Evolutionary conservation across 2,113 vertebrate species (phyloP).

Genomic region (Syngnathus scovelli): DNA sequence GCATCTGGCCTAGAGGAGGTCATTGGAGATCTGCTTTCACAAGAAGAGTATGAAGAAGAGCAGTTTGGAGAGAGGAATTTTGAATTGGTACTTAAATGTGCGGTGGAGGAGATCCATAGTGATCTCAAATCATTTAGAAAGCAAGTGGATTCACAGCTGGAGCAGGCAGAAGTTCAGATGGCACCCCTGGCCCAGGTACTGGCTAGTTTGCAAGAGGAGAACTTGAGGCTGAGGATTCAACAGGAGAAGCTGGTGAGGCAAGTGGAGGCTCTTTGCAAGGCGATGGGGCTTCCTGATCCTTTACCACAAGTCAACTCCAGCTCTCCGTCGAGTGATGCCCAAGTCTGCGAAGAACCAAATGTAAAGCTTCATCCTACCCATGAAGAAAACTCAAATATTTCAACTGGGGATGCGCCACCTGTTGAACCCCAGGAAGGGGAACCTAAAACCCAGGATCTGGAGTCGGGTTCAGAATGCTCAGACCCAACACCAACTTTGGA

Average conservation of each 20-base stretch:
- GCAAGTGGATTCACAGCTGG: constrained; percentile 67
- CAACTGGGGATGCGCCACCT: background rate
- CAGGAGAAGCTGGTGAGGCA: constrained; percentile 70
- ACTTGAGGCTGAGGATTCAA: constrained; percentile 72
- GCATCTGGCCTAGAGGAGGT: constrained; percentile 67
- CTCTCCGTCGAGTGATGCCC: constrained; percentile 7
- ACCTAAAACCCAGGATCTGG: constrained; percentile 10
- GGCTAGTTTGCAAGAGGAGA: constrained; percentile 74
- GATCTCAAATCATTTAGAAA: constrained; percentile 75
- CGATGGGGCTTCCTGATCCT: constrained; percentile 60
- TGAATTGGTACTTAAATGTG: constrained; percentile 59
- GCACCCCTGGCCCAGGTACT: constrained; percentile 65
- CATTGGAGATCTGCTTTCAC: constrained; percentile 60
- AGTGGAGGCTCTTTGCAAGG: constrained; percentile 70
- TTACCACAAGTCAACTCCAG: constrained; percentile 50
- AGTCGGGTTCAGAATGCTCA: background rate
- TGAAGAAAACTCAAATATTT: background rate
- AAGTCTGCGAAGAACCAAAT: background rate
- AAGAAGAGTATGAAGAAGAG: constrained; percentile 34
- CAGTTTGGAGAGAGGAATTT: constrained; percentile 42
- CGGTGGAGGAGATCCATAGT: constrained; percentile 68
- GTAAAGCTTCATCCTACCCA: background rate
- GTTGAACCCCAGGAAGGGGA: background rate
- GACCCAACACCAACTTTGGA: constrained; percentile 3
- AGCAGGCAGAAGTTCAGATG: constrained; percentile 57